Evolutionary conservation across 2,888 invertebrate genomes (phyloP).

Genomic region (Keiferia lycopersicella): DNA sequence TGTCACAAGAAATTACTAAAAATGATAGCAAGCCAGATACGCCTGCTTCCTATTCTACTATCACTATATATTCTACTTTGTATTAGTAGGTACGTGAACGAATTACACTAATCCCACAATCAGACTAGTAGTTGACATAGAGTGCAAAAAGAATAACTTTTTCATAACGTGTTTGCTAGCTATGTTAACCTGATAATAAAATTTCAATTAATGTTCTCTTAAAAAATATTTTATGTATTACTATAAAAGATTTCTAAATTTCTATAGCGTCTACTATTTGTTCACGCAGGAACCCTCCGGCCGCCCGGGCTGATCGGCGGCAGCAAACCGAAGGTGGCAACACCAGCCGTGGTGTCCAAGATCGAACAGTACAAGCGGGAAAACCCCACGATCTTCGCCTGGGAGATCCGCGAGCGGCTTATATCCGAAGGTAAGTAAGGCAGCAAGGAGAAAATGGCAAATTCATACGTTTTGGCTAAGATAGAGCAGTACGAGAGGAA

Average conservation of each 20-base stretch:
- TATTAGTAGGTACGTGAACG: no score
- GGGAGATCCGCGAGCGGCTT: slow-evolving; percentile 97
- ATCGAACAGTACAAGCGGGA: slow-evolving; percentile 99
- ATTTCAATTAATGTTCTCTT: no score
- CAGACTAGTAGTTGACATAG: no score
- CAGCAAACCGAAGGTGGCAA: slow-evolving; percentile 98
- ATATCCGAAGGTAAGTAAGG: slow-evolving; percentile 81
- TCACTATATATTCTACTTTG: no score
- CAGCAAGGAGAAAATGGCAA: no score
- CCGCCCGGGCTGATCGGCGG: slow-evolving; percentile 96
- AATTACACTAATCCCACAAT: not conserved
- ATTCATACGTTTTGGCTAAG: no score
- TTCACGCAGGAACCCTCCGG: slow-evolving; percentile 88
- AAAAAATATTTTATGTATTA: no score
- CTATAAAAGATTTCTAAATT: not conserved
- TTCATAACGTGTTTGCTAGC: not conserved
- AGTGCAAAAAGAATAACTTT: not conserved
- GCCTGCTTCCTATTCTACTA: no score
- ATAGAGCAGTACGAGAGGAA: slow-evolving; percentile 94
- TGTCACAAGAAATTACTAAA: no score
- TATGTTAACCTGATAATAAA: no score
- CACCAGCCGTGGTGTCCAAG: slow-evolving; percentile 97
- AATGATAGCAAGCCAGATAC: no score
- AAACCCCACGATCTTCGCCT: slow-evolving; percentile 99
- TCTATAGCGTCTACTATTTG: not conserved